Percentiles rank a stretch among this genome's conserved stretches.
phyloP scores from a whole-genome alignment of 2,113 vertebrate genomes.

The Cervus canadensis region DNA sequence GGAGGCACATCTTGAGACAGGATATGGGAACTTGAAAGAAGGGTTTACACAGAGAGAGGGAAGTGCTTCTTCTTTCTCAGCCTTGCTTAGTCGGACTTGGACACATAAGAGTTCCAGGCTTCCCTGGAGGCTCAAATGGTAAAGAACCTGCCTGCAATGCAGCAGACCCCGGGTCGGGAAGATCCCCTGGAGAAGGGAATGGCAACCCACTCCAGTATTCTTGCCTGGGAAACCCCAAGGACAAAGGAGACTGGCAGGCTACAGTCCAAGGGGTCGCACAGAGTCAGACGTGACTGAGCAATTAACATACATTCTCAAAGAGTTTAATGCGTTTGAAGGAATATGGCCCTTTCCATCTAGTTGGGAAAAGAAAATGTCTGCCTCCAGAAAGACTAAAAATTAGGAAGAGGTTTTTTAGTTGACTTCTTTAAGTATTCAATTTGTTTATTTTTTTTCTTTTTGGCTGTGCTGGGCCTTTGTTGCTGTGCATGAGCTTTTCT shows the following conservation, averaged over 20 bases:
- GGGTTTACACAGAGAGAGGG: background rate
- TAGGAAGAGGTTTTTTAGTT: background rate
- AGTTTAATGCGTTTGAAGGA: background rate
- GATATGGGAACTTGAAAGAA: background rate
- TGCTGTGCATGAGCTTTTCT: background rate
- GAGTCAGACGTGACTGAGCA: background rate
- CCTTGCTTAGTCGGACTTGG: background rate
- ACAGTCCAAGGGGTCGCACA: background rate
- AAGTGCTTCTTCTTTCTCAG: background rate
- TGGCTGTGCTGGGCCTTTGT: background rate
- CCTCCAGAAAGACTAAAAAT: background rate
- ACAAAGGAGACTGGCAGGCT: background rate
- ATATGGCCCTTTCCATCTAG: background rate
- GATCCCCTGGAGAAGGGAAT: background rate
- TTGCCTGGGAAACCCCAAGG: background rate
- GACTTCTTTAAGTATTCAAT: background rate
- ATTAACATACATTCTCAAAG: background rate
- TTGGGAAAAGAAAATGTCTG: background rate
- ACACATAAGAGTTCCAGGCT: background rate
- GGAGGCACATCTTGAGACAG: background rate
- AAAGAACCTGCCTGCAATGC: background rate
- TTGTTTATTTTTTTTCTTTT: background rate
- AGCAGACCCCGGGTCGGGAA: background rate
- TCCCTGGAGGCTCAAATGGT: background rate
- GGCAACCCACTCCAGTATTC: background rate